phyloP scores from a whole-genome alignment of 2,113 vertebrate species.

The Tursiops truncatus region DNA sequence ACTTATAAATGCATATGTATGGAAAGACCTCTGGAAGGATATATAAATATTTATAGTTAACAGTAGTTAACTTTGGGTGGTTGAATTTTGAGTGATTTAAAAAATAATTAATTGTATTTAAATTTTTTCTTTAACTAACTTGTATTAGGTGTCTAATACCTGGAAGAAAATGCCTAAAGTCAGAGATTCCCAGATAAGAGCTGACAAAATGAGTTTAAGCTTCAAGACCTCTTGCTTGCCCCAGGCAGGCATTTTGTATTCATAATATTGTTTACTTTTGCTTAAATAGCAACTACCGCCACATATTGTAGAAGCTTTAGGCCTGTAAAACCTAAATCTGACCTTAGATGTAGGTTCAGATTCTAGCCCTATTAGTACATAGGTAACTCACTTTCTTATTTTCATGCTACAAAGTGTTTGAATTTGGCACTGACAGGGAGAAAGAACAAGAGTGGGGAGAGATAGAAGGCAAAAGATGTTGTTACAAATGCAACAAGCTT shows the following conservation, averaged over 20 bases:
- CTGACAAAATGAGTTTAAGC: neutral
- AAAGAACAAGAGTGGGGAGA: slow-evolving; percentile 44
- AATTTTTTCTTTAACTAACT: neutral
- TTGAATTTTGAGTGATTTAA: neutral
- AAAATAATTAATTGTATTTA: neutral
- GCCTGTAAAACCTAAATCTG: neutral
- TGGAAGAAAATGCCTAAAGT: neutral
- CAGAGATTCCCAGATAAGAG: neutral
- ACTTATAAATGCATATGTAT: neutral
- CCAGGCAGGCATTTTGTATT: neutral
- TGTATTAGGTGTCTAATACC: neutral
- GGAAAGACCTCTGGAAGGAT: neutral
- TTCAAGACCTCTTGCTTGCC: neutral
- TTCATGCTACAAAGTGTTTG: slow-evolving; percentile 90
- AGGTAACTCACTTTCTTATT: slow-evolving; percentile 79
- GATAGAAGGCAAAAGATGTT: slow-evolving; percentile 64
- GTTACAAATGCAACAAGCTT: slow-evolving; percentile 81
- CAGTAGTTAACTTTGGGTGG: neutral
- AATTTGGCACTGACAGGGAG: slow-evolving; percentile 88
- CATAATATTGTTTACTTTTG: neutral
- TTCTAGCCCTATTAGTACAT: neutral
- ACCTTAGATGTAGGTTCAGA: neutral
- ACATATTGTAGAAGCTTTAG: neutral
- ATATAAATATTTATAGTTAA: neutral
- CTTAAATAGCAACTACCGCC: neutral